phyloP scores from a whole-genome alignment of 1,140 invertebrate species.

The Saccostrea cuccullata region DNA sequence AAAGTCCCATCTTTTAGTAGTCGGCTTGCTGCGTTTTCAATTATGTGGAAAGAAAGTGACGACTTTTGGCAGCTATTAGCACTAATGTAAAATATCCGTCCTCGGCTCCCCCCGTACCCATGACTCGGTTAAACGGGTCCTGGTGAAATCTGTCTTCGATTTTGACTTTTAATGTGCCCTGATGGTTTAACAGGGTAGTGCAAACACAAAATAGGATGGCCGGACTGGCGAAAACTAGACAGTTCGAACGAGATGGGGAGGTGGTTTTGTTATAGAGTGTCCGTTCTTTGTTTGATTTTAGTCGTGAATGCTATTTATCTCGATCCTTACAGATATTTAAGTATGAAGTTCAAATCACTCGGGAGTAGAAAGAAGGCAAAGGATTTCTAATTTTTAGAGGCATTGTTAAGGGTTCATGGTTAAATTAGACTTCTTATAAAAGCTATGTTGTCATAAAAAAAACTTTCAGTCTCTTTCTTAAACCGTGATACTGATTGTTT shows the following conservation, averaged over 20 bases:
- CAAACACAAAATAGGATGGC: constrained; percentile 26
- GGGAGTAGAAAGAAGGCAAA: background rate
- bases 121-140: background rate
- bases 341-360: constrained; percentile 5
- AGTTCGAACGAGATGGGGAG: constrained; percentile 6
- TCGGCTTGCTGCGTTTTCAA: background rate
- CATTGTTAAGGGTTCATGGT: constrained; percentile 6
- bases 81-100: background rate
- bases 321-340: background rate
- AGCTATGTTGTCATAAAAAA: background rate
- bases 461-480: background rate
- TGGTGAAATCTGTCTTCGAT: background rate
- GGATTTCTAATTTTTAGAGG: background rate
- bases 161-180: constrained; percentile 26
- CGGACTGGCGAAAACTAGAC: constrained; percentile 1
- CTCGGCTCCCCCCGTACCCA: background rate
- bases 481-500: too few relatives aligned
- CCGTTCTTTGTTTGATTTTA: constrained; percentile 3
- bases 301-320: background rate
- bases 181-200: constrained; percentile 16
- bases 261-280: constrained; percentile 15
- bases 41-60: constrained; percentile 16
- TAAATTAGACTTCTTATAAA: background rate
- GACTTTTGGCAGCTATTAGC: constrained; percentile 29
- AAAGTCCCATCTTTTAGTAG: background rate